Percentiles rank a stretch among this genome's conserved stretches.
Evolutionary conservation across 2,888 invertebrate genomes (phyloP).

Genomic region (Drosophila picticornis): DNA sequence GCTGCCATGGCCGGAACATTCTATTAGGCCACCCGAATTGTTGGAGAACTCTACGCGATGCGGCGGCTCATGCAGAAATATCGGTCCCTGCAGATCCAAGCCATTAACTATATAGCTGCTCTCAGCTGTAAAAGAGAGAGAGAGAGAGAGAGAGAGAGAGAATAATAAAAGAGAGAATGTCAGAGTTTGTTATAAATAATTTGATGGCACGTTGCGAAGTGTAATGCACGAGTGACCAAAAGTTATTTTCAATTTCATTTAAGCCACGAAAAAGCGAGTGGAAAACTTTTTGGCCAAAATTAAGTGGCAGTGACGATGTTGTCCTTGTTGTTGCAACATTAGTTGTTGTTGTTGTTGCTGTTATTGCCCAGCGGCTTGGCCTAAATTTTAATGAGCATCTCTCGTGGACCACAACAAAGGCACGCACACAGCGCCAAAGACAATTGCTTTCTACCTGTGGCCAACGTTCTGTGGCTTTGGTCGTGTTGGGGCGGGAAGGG

Average conservation of each 20-base stretch:
- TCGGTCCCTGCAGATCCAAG: conserved; percentile 89
- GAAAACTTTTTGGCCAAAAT: conserved; percentile 59
- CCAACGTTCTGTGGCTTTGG: conserved; percentile 56
- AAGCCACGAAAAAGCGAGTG: conserved; percentile 45
- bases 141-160: background rate
- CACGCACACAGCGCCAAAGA: conserved; percentile 66
- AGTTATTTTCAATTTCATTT: conserved; percentile 80
- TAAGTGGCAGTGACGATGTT: conserved; percentile 55
- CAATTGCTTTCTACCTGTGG: conserved; percentile 80
- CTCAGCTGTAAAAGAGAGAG: conserved; percentile 57
- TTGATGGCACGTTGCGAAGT: conserved; percentile 42
- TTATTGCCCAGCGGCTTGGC: conserved; percentile 62
- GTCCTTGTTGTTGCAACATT: conserved; percentile 7
- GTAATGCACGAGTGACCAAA: conserved; percentile 55
- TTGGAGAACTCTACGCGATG: conserved; percentile 92
- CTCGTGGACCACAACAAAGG: conserved; percentile 76
- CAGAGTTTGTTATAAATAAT: conserved; percentile 30
- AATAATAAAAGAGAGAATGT: conserved; percentile 1
- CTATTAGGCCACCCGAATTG: conserved; percentile 90
- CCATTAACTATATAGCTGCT: conserved; percentile 79
- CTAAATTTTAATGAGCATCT: conserved; percentile 79
- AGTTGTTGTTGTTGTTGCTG: conserved; percentile 13
- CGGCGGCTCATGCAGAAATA: conserved; percentile 89
- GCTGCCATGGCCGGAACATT: conserved; percentile 89
- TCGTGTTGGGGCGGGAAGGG: background rate